Evolutionary conservation across 2,797 vertebrate genomes (phyloP).

Genomic region (Champsocephalus gunnari): DNA sequence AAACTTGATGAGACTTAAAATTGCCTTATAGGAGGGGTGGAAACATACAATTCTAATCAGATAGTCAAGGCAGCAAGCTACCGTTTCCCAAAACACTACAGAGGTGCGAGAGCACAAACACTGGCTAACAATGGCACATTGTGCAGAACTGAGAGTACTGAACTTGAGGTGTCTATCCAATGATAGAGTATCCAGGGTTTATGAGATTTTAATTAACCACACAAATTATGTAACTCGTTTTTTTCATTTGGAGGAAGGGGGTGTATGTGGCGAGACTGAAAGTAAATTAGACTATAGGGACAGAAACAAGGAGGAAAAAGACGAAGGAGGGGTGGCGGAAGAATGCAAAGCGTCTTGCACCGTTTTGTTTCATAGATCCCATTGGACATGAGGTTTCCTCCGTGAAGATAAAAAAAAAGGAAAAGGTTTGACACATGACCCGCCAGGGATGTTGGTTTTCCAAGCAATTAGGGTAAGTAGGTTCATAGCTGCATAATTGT

Average conservation of each 20-base stretch:
- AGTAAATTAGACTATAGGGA: constrained; percentile 54
- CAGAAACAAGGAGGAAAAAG: constrained; percentile 29
- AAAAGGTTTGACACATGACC: constrained; percentile 12
- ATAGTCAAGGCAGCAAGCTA: constrained; percentile 68
- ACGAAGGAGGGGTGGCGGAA: constrained; percentile 12
- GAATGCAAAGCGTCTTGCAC: constrained; percentile 44
- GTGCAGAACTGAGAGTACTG: constrained; percentile 40
- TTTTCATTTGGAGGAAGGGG: constrained; percentile 16
- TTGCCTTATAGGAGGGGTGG: constrained; percentile 46
- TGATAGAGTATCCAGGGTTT: constrained; percentile 28
- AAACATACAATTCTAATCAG: constrained; percentile 67
- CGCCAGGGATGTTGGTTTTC: background rate
- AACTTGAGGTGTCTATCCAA: constrained; percentile 30
- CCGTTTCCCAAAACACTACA: constrained; percentile 67
- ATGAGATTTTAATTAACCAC: constrained; percentile 60
- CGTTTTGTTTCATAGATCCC: constrained; percentile 50
- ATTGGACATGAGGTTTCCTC: constrained; percentile 36
- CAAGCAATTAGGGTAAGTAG: background rate
- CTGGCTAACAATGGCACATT: constrained; percentile 48
- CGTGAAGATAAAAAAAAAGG: background rate
- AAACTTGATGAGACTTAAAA: constrained; percentile 48
- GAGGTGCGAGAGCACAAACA: constrained; percentile 18
- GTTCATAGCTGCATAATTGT: constrained; percentile 1
- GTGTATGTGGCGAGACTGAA: constrained; percentile 24
- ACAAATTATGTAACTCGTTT: constrained; percentile 35